A percentile compares a stretch with the other conserved stretches of the same genome.
phyloP scores from a whole-genome alignment of 2,888 invertebrate genomes.

The Melieria picta region DNA sequence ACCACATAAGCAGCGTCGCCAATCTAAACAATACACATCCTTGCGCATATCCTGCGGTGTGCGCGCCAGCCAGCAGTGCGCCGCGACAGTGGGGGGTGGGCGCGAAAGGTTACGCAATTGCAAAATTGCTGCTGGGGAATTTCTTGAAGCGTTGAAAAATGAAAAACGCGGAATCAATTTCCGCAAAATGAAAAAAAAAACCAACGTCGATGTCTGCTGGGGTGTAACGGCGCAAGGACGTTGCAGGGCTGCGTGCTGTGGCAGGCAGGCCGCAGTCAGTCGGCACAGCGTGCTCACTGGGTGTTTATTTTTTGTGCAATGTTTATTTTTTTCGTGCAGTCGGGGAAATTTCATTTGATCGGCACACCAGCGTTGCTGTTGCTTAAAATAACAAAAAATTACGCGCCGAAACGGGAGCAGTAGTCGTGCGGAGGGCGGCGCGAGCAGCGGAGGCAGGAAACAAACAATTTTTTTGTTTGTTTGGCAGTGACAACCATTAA shows the following conservation, averaged over 20 bases:
- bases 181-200: slow-evolving; percentile 37
- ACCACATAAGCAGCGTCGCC: slow-evolving; percentile 38
- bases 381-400: slow-evolving; percentile 35
- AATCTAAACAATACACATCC: slow-evolving; percentile 21
- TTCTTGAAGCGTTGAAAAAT: slow-evolving; percentile 49
- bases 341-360: neutral
- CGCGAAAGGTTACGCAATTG: slow-evolving; percentile 42
- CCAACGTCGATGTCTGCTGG: slow-evolving; percentile 10
- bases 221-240: neutral
- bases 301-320: neutral
- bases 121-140: slow-evolving; percentile 55
- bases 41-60: neutral
- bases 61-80: neutral
- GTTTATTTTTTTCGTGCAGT: slow-evolving; percentile 12
- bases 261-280: slow-evolving; percentile 15
- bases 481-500: slow-evolving; percentile 67
- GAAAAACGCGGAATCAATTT: slow-evolving; percentile 49
- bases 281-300: slow-evolving; percentile 22
- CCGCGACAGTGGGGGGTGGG: slow-evolving; percentile 13
- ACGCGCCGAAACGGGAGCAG: slow-evolving; percentile 17
- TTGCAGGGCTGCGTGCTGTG: neutral
- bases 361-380: neutral
- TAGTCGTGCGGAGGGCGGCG: neutral
- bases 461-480: slow-evolving; percentile 41
- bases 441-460: slow-evolving; percentile 12